Evolutionary conservation across 2,888 invertebrate genomes (phyloP), one percentile per base, ranked within the genome.

Genomic region (Steinernema scapterisci): DNA sequence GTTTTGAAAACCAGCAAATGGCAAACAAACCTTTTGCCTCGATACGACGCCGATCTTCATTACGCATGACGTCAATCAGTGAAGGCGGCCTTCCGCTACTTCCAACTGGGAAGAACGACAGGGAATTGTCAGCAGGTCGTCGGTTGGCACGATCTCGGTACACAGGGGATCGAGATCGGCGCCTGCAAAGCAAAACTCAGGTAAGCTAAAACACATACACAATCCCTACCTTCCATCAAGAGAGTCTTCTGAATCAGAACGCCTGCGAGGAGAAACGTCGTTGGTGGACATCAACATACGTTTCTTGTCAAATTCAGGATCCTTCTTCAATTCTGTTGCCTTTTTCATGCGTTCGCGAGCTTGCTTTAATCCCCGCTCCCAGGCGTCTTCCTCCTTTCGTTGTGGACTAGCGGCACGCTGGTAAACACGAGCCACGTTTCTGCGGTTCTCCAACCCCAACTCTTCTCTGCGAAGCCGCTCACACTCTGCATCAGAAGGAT

Each of bases 271-370:
- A 16, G 63, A 63, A 6, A 27, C 31, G 31, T 31, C 31, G 19
- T n/a, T 63, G 13, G 63, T 27, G 7, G 63, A 63, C 63, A 63
- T 63, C 63, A 63, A n/a, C 63, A 63, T 16, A 16, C 63, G 63
- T n/a, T 63, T 63, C 16, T 63, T 63, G 63, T 63, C 63, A 31
- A 63, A 63, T 27, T 56, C 38, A 31, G 27, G 56, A 48, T 56
- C 38, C 31, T 63, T 73, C 63, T 52, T 44, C 63, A 56, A 27
- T 31, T 52, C 51, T 6, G 52, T 23, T 11, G 51, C 45, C 19
- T 73, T 73, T 31, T 56, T 52, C 56, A 73, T 54, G 19, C 56
- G 44, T 63, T 74, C 74, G 19, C 74, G 70, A 43, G 74, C 74
- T 46, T 74, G 74, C 21, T 70, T 44, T 27, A 74, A 21, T 2